Evolutionary conservation across 2,113 vertebrate species (phyloP), one percentile per base, ranked within the genome.

Genomic region (Maccullochella peelii): DNA sequence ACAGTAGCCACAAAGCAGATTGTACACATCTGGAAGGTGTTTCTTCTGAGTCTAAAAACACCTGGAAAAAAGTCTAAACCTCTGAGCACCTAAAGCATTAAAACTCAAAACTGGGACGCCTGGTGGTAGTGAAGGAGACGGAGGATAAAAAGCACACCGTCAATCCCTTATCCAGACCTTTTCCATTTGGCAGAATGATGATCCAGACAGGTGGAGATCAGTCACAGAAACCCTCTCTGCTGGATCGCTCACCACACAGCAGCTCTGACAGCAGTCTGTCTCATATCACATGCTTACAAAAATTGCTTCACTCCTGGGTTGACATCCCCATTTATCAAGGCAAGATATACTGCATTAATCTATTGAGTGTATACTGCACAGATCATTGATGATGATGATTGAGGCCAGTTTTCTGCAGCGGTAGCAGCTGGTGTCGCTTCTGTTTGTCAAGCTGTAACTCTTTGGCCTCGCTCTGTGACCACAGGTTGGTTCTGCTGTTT

Each of bases 131-230:
- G 50, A 80, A 58, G 65, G 16, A 82, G 62, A 66, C 23, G n/a
- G 54, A 70, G n/a, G 66, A 68, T 55, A 54, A 63, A 78, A 69
- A 69, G 50, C 76, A 86, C 50, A 59, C 77, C 36, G 73, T 55
- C 66, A 84, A 91, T 89, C 82, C 49, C 69, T 91, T 91, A 83
- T 77, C 83, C 92, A 92, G 91, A 92, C 58, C 55, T 85, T 83
- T 89, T 86, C 88, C 79, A 73, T 88, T 90, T 83, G 71, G 85
- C 86, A 82, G 77, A 65, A 33, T 77, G 82, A 86, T 73, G 77
- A 71, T 68, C 68, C 77, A 73, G 85, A 89, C 88, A 88, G 76
- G 86, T 75, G 68, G 80, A 68, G 79, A 76, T 76, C 79, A 42
- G 78, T 79, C n/a, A 52, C 63, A 74, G 18, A 82, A 62, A 73